A percentile compares a stretch with the other conserved stretches of the same genome.
Conservation (phyloP, 2,113 vertebrate species). For the Sardina pilchardus region DNA sequence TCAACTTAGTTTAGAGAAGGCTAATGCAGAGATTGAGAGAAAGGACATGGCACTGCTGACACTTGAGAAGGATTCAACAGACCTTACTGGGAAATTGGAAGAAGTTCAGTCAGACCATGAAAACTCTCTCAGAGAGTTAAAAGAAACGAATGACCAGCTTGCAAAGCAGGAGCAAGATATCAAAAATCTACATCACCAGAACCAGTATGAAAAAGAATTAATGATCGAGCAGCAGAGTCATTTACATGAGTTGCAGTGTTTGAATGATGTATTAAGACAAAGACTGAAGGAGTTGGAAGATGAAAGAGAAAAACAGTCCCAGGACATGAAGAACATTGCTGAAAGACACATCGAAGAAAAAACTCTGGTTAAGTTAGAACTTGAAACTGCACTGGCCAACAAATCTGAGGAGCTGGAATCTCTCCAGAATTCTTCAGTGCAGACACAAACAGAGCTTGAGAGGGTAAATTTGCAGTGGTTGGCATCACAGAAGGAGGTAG, state of each 20-base stretch:
- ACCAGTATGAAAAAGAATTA: slow-evolving; percentile 42
- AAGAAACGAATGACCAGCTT: slow-evolving; percentile 52
- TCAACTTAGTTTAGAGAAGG: slow-evolving; percentile 44
- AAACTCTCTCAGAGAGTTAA: slow-evolving; percentile 48
- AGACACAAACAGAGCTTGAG: slow-evolving; percentile 57
- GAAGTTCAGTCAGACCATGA: slow-evolving; percentile 59
- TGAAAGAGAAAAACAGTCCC: slow-evolving; percentile 53
- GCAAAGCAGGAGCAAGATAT: slow-evolving; percentile 42
- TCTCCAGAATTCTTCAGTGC: slow-evolving; percentile 42
- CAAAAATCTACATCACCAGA: slow-evolving; percentile 43
- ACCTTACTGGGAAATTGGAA: slow-evolving; percentile 57
- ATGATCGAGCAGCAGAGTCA: slow-evolving; percentile 54
- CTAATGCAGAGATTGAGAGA: slow-evolving; percentile 30
- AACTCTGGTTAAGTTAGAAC: slow-evolving; percentile 54
- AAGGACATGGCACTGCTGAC: slow-evolving; percentile 56
- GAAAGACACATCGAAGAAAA: slow-evolving; percentile 54
- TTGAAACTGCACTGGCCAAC: slow-evolving; percentile 57
- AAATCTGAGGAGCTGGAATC: slow-evolving; percentile 63
- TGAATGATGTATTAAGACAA: slow-evolving; percentile 44
- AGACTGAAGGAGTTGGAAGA: slow-evolving; percentile 43
- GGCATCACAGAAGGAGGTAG: slow-evolving; percentile 50
- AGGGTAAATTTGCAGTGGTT: slow-evolving; percentile 24
- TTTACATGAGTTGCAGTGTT: slow-evolving; percentile 43
- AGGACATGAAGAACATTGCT: slow-evolving; percentile 46
- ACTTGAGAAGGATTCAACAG: slow-evolving; percentile 46